phyloP scores from a whole-genome alignment of 2,113 vertebrate species.

The Forbesichthys papilliferus region DNA sequence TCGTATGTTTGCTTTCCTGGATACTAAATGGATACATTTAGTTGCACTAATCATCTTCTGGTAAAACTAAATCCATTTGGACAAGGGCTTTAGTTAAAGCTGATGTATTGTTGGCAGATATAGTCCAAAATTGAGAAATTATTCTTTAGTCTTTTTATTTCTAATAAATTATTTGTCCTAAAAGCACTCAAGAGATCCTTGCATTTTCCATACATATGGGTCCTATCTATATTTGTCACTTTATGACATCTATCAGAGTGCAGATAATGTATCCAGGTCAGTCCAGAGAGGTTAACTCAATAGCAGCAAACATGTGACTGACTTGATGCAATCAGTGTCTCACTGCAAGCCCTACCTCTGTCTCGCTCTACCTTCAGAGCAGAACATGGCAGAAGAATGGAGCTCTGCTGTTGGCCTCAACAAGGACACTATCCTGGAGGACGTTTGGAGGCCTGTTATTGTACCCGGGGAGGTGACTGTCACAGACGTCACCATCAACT shows the following conservation, averaged over 20 bases:
- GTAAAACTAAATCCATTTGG: too few relatives aligned
- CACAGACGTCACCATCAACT: slow-evolving; percentile 97
- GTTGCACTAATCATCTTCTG: too few relatives aligned
- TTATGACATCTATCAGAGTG: slow-evolving; percentile 17
- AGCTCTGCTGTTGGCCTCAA: slow-evolving; percentile 49
- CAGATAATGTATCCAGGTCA: slow-evolving; percentile 19
- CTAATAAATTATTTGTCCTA: not conserved
- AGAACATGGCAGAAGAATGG: slow-evolving; percentile 44
- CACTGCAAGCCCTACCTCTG: slow-evolving; percentile 7
- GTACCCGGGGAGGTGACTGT: slow-evolving; percentile 86
- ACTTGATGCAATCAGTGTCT: slow-evolving; percentile 27
- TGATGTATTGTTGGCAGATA: too few relatives aligned
- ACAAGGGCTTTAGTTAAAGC: too few relatives aligned
- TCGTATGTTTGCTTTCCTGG: too few relatives aligned
- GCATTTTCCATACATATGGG: slow-evolving; percentile 6
- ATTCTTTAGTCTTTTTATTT: not conserved
- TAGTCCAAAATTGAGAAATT: too few relatives aligned
- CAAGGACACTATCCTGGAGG: slow-evolving; percentile 83
- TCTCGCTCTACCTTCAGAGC: slow-evolving; percentile 43
- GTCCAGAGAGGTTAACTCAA: slow-evolving; percentile 31
- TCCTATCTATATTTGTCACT: slow-evolving; percentile 12
- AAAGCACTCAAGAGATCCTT: not conserved
- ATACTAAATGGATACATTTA: too few relatives aligned
- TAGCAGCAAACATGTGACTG: slow-evolving; percentile 13
- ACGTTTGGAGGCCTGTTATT: slow-evolving; percentile 40